Base-by-base conservation (phyloP, 2,888 invertebrate species). In the Andrena flavipes region DNA sequence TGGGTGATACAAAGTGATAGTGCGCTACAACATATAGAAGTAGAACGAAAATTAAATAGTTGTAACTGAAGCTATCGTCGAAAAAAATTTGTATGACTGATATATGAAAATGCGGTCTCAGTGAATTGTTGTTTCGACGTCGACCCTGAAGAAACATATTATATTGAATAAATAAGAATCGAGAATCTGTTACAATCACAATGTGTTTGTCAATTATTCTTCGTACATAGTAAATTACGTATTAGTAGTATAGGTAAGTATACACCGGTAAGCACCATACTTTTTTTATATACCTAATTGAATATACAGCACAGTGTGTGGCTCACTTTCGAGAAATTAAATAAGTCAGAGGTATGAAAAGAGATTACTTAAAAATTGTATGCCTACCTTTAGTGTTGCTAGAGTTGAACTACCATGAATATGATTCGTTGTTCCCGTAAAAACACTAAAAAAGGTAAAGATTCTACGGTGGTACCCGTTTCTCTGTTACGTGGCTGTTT, bases 261-360 rank as follows among this genome's bases (percentile, higher is more conserved):
- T 63, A 56, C 29, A 13, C 67, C 59, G 16, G 20, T 42, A 51
- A 80, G 80, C 67, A 72, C 49, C 56, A 63, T 51, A 68, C 49
- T 72, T 73, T 79, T 35, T 68, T 49, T 49, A 10, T 56, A 35
- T 54, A n/a, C n/a, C n/a, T n/a, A 49, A 20, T 62, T 0, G 48
- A 35, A 70, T 16, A 30, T 33, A 42, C 49, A 59, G 48, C 54
- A 62, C 26, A 67, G 4, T 20, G 13, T 10, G 30, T n/a, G 29
- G 20, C 23, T 77, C 33, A 4, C 8, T 51, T 56, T 33, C 8
- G 60, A 48, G 62, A 29, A 67, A 60, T 67, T 42, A 59, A 80
- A 68, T 79, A 80, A 72, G 51, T 79, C 23, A 56, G 20, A 63
- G 48, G 56, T 79, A 63, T 16, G 35, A 72, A 80, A 72, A 71